Conservation (phyloP, 2,797 vertebrate genomes). For the Acropternis orthonyx region DNA sequence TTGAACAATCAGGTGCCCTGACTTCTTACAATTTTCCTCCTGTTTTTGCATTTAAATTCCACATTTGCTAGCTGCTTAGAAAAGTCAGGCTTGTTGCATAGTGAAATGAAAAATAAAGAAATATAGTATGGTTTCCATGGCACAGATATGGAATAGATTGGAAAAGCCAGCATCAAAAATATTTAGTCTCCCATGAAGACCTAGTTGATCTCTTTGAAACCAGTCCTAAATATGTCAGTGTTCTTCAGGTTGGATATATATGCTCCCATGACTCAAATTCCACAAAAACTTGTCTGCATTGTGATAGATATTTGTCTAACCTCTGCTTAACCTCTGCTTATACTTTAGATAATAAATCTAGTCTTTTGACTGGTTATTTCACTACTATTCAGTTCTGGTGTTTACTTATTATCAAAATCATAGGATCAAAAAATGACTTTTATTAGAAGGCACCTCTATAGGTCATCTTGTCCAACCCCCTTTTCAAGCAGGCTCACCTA, state of each 20-base stretch:
- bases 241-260: not conserved
- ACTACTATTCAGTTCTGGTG: not conserved
- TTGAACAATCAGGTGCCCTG: not conserved
- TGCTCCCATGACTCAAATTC: not conserved
- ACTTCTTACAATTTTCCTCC: not conserved
- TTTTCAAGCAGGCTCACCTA: not conserved
- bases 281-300: not conserved
- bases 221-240: not conserved
- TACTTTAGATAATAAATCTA: not conserved
- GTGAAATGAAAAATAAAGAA: not conserved
- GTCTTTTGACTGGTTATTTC: not conserved
- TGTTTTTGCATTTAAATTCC: not conserved
- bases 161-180: not conserved
- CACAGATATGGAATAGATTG: not conserved
- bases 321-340: not conserved
- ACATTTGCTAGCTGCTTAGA: not conserved
- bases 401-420: not conserved
- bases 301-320: not conserved
- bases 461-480: rapidly evolving
- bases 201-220: not conserved
- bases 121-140: not conserved
- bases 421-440: not conserved
- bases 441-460: not conserved
- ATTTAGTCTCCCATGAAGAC: not conserved
- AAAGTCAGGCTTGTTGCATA: not conserved